Evolutionary conservation across 1,140 invertebrate genomes (phyloP).

Genomic region (Pollicipes pollicipes): DNA sequence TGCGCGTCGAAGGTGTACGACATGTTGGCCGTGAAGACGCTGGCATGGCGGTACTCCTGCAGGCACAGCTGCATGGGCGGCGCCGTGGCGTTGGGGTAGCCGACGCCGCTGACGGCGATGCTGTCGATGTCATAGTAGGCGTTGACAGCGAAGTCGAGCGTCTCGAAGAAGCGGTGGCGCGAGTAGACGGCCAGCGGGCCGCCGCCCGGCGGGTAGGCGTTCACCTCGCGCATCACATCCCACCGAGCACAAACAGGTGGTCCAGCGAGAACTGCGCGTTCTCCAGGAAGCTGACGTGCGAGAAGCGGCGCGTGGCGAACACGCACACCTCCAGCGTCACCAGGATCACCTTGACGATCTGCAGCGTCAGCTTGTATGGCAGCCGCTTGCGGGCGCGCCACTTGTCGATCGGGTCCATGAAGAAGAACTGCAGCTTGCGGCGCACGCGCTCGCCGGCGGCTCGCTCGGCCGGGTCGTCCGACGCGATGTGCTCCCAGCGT

Average conservation of each 20-base stretch:
- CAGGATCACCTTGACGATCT: constrained; percentile 86
- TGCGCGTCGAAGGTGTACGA: constrained; percentile 6
- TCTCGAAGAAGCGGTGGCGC: constrained; percentile 58
- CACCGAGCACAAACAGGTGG: constrained; percentile 59
- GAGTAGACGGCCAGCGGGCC: constrained; percentile 84
- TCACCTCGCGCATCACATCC: constrained; percentile 59
- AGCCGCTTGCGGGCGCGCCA: constrained; percentile 77
- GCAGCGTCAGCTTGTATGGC: constrained; percentile 88
- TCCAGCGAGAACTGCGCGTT: constrained; percentile 83
- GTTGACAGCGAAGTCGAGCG: constrained; percentile 64
- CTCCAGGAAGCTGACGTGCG: constrained; percentile 86
- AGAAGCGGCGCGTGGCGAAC: constrained; percentile 85
- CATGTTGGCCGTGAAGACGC: neutral
- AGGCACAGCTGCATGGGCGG: neutral
- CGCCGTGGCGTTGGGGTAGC: neutral
- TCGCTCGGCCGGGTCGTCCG: no score
- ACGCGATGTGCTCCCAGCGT: no score
- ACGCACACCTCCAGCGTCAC: constrained; percentile 75
- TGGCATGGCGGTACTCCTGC: neutral
- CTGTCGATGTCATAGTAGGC: constrained; percentile 24
- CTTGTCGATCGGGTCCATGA: constrained; percentile 97
- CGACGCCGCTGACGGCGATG: neutral
- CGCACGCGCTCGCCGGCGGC: no score
- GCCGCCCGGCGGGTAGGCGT: constrained; percentile 76
- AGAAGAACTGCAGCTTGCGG: constrained; percentile 48